These are phyloP conservation scores for Drosophila orosa DNA, from an alignment of 1,140 invertebrate genomes.

Conservation along the genomic window DNA sequence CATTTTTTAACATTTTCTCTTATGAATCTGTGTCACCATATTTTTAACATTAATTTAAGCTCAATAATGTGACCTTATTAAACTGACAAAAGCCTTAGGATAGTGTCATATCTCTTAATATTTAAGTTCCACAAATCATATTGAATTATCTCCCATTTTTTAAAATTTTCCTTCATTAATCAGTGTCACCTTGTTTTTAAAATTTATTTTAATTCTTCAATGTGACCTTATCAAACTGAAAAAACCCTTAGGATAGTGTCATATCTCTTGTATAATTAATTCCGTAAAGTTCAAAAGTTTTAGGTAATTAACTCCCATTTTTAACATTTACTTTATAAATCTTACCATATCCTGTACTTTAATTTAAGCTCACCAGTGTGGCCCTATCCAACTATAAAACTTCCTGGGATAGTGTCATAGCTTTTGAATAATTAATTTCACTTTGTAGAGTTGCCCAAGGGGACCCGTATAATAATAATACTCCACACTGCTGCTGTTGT, in stretches of 20 bases:
- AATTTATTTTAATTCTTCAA: not conserved
- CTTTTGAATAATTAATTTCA: constrained; percentile 3
- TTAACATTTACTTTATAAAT: not conserved
- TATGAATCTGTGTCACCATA: not conserved
- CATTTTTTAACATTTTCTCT: no score
- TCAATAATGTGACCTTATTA: not conserved
- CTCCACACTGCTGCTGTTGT: not conserved
- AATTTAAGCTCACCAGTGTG: not conserved
- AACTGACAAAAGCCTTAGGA: no score
- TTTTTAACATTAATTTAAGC: not conserved
- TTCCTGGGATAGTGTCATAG: not conserved
- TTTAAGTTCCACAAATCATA: no score
- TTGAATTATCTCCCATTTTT: no score
- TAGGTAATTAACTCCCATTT: not conserved
- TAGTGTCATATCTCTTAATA: no score
- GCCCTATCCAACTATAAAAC: not conserved
- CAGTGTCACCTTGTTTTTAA: not conserved
- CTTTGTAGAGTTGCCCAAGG: not conserved
- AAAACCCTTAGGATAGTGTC: not conserved
- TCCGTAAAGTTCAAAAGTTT: not conserved
- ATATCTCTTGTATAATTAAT: not conserved
- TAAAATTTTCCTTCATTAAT: not conserved
- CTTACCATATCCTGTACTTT: not conserved
- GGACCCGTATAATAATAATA: not conserved
- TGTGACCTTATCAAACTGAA: not conserved